Percentiles rank a stretch among this genome's conserved stretches.
These are phyloP conservation scores for Pomacea maculata DNA, from an alignment of 1,140 invertebrate genomes.

Conservation along the genomic window DNA sequence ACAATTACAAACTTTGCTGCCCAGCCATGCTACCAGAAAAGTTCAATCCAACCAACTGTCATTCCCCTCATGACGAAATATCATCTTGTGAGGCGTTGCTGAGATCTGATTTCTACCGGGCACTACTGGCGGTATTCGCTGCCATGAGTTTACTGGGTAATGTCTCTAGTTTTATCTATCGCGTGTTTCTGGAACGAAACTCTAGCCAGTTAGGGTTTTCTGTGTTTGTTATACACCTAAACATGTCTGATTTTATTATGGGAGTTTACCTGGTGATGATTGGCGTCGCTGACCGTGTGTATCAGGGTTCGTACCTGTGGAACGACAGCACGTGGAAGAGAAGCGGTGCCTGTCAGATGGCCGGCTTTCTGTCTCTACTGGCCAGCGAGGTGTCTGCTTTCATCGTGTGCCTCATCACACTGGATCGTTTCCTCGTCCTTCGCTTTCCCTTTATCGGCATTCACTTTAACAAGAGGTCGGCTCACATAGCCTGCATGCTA, in stretches of 20 bases:
- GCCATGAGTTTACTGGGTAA: slow-evolving; percentile 35
- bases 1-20: slow-evolving; percentile 40
- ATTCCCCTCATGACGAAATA: slow-evolving; percentile 28
- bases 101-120: slow-evolving; percentile 21
- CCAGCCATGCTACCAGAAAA: slow-evolving; percentile 4
- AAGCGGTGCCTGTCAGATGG: slow-evolving; percentile 38
- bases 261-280: slow-evolving; percentile 55
- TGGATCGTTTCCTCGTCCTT: slow-evolving; percentile 46
- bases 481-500: neutral
- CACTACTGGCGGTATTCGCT: slow-evolving; percentile 32
- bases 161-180: slow-evolving; percentile 28
- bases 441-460: slow-evolving; percentile 44
- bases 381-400: slow-evolving; percentile 48
- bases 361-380: slow-evolving; percentile 46
- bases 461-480: slow-evolving; percentile 22
- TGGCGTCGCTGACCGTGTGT: slow-evolving; percentile 43
- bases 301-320: slow-evolving; percentile 41
- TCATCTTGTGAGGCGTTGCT: slow-evolving; percentile 40
- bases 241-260: slow-evolving; percentile 51
- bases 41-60: slow-evolving; percentile 27
- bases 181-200: slow-evolving; percentile 12
- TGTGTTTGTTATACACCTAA: slow-evolving; percentile 42
- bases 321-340: slow-evolving; percentile 43
- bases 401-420: slow-evolving; percentile 39
- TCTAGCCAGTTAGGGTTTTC: slow-evolving; percentile 31